Base-by-base conservation (phyloP, 1,140 invertebrate species). In the Melitaea cinxia region DNA sequence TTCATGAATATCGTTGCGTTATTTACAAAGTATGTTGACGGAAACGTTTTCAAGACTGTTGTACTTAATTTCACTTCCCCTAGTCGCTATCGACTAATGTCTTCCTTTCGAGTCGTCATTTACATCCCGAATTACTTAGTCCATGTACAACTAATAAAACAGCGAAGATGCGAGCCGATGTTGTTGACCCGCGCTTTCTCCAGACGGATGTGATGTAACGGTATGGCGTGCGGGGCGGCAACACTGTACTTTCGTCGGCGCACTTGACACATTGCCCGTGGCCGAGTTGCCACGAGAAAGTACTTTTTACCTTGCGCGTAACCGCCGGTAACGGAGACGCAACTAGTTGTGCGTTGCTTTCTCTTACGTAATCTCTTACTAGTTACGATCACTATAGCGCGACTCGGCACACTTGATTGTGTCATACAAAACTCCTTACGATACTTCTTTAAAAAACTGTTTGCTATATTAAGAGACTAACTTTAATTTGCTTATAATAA, bases 251-350 rank as follows among this genome's bases (percentile, higher is more conserved):
- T 90, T 90, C 86, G 73, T 82, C 82, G 78, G 73, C 77, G 85
- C 88, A 87, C 88, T 90, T 90, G 88, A 90, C 88, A 89, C 82
- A 89, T 75, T 90, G 88, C 74, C 88, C 86, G 79, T 90, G 88
- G 88, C 88, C 86, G 85, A 85, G 71, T 88, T 90, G 82, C 80
- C 81, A 75, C 88, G 84, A 84, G 88, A 90, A 89, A 90, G 88
- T 82, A 89, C 85, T 86, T 88, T 88, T 88, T 87, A 88, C 85
- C 82, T 78, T 79, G 77, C 79, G 80, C 84, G 86, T 86, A 88
- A 86, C 80, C 70, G 72, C 70, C 73, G 73, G 82, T 83, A 86
- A 88, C 83, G 68, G 80, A 76, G 77, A 86, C 85, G 85, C 79
- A 83, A 85, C 80, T 79, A 82, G 78, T 79, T 78, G 70, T 71